phyloP scores from a whole-genome alignment of 2,888 invertebrate species.

The Dynastes tityus region DNA sequence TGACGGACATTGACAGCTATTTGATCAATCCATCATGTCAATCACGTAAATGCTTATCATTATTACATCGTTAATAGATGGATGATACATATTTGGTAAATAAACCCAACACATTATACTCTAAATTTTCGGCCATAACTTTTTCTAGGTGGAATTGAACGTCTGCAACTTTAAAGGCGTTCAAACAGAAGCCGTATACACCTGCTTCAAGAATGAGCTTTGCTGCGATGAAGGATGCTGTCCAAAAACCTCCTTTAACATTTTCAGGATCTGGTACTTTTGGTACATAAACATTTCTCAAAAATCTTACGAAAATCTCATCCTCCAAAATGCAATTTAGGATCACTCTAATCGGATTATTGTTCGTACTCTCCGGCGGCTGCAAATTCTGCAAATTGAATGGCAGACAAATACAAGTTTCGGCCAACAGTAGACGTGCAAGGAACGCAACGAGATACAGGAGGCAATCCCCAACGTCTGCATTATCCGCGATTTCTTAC shows the following conservation, averaged over 20 bases:
- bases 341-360: conserved; percentile 43
- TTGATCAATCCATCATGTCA: background rate
- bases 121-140: background rate
- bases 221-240: conserved; percentile 55
- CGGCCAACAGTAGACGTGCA: background rate
- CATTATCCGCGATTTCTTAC: background rate
- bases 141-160: conserved; percentile 43
- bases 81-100: conserved; percentile 37
- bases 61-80: conserved; percentile 21
- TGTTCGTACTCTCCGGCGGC: conserved; percentile 46
- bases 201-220: conserved; percentile 52
- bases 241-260: conserved; percentile 42
- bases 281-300: conserved; percentile 46
- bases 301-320: conserved; percentile 20
- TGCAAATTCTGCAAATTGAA: conserved; percentile 40
- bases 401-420: conserved; percentile 1
- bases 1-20: background rate
- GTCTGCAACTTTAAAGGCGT: conserved; percentile 48
- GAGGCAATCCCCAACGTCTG: background rate
- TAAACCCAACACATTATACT: background rate
- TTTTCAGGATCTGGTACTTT: conserved; percentile 53
- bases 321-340: conserved; percentile 9
- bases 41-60: background rate
- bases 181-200: conserved; percentile 48
- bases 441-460: conserved; percentile 5